A percentile compares a stretch with the other conserved stretches of the same genome.
These are phyloP conservation scores for Cygnus olor DNA, from an alignment of 2,797 vertebrate species.

Conservation along the genomic window DNA sequence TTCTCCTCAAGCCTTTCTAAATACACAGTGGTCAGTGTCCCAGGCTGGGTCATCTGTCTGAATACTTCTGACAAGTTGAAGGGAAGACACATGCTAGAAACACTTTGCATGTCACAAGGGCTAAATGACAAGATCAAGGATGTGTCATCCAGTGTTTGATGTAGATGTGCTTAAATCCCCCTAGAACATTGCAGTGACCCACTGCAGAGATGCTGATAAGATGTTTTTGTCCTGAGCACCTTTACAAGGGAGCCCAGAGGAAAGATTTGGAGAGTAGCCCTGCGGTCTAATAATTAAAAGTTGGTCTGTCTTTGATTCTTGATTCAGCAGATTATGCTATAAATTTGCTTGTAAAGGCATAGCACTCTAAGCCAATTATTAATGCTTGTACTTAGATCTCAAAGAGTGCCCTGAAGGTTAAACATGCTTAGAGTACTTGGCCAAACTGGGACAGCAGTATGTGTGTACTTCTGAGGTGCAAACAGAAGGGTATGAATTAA, in stretches of 20 bases:
- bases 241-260: background rate
- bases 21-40: background rate
- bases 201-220: background rate
- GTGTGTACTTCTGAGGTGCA: background rate
- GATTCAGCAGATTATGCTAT: background rate
- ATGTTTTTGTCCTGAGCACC: background rate
- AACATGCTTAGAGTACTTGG: background rate
- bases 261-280: background rate
- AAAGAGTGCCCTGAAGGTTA: background rate
- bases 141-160: background rate
- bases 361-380: background rate
- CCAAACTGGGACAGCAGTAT: background rate
- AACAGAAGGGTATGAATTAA: background rate
- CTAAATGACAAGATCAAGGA: background rate
- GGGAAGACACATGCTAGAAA: background rate
- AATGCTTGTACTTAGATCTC: background rate
- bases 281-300: background rate
- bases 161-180: background rate
- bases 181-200: background rate
- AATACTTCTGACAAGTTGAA: background rate
- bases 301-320: background rate
- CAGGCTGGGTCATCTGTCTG: background rate
- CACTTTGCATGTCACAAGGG: background rate
- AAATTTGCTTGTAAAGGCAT: background rate
- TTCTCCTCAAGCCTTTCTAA: background rate